phyloP scores from a whole-genome alignment of 2,113 vertebrate genomes.

The Leuciscus idus region DNA sequence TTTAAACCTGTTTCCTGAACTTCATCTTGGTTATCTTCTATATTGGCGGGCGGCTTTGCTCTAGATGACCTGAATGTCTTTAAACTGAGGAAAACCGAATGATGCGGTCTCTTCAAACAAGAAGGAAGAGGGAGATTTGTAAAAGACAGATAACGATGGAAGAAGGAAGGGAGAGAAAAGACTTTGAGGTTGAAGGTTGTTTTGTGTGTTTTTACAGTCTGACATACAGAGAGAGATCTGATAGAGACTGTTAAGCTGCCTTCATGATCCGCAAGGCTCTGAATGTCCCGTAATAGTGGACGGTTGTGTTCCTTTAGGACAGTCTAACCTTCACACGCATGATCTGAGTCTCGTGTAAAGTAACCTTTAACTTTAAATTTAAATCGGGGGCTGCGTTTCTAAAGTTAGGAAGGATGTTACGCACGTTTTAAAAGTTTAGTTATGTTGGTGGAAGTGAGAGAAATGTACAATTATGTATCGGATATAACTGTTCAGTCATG shows the following conservation, averaged over 20 bases:
- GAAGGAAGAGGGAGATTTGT: background rate
- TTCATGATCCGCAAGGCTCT: background rate
- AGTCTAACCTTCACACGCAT: background rate
- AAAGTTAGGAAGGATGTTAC: background rate
- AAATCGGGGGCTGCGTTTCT: background rate
- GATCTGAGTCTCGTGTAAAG: background rate
- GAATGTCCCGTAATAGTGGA: background rate
- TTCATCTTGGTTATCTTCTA: background rate
- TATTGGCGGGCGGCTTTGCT: background rate
- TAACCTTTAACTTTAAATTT: background rate
- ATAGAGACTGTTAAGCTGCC: background rate
- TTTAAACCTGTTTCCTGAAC: background rate
- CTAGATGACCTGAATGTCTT: background rate
- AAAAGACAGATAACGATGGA: background rate
- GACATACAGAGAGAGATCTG: background rate
- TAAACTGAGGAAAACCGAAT: background rate
- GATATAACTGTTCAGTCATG: no score
- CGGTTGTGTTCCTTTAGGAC: background rate
- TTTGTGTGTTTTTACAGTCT: background rate
- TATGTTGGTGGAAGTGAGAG: no score
- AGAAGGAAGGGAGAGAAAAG: conserved; percentile 15
- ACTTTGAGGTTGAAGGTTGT: background rate
- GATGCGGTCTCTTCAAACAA: background rate
- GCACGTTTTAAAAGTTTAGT: background rate
- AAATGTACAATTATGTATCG: no score